A percentile compares a stretch with the other conserved stretches of the same genome.
Evolutionary conservation across 2,113 vertebrate genomes (phyloP).

Genomic region (Cisticola juncidis): DNA sequence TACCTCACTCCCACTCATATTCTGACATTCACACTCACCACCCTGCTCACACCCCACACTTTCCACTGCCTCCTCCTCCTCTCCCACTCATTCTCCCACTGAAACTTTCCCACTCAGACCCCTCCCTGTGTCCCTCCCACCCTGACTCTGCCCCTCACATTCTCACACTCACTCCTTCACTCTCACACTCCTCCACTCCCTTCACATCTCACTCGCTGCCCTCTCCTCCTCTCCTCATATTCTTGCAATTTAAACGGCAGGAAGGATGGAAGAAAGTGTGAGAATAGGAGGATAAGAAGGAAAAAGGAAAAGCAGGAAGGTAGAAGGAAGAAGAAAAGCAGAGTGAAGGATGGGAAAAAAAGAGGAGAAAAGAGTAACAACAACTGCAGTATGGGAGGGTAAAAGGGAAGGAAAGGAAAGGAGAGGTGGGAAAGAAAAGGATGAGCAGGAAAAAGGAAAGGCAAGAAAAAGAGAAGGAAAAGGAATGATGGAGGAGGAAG

Average conservation of each 20-base stretch:
- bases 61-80: not conserved
- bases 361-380: not conserved
- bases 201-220: not conserved
- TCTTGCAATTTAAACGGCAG: not conserved
- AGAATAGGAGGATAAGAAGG: not conserved
- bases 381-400: not conserved
- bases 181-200: no score
- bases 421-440: not conserved
- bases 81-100: not conserved
- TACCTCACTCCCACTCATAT: not conserved
- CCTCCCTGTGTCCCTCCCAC: not conserved
- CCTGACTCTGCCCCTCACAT: not conserved
- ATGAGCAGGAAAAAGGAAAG: not conserved
- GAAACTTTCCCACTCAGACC: not conserved
- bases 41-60: not conserved
- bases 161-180: not conserved
- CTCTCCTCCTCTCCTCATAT: not conserved
- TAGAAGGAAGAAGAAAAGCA: not conserved
- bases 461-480: not conserved
- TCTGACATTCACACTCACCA: not conserved
- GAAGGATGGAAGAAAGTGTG: not conserved
- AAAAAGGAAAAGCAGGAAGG: not conserved
- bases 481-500: not conserved
- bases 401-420: not conserved
- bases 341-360: accelerated